A percentile compares a stretch with the other conserved stretches of the same genome.
phyloP scores from a whole-genome alignment of 1,140 invertebrate species.

The Cyclargus thomasi region DNA sequence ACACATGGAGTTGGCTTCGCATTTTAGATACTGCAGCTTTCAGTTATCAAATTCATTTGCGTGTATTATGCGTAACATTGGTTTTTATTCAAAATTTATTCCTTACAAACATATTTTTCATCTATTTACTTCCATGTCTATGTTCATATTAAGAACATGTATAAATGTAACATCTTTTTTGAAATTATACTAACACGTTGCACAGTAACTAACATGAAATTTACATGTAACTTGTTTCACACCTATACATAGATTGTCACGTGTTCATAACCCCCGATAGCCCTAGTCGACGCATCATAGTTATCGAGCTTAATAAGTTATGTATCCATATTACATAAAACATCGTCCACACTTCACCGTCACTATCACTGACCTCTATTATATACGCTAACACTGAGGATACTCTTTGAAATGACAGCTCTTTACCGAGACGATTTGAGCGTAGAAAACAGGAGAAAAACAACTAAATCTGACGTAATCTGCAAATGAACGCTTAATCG shows the following conservation, averaged over 20 bases:
- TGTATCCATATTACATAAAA: no score
- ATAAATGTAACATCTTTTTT: not conserved
- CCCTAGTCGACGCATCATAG: not conserved
- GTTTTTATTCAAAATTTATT: not conserved
- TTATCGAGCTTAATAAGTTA: no score
- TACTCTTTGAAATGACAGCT: no score
- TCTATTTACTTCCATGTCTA: not conserved
- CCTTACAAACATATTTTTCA: not conserved
- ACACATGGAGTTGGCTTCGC: not conserved
- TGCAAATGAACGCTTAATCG: no score
- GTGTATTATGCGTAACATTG: not conserved
- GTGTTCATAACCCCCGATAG: not conserved
- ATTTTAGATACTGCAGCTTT: slow-evolving; percentile 3
- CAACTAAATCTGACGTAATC: no score
- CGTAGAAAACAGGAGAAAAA: no score
- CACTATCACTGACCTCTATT: no score
- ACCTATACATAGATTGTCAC: not conserved
- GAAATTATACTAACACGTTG: slow-evolving; percentile 1
- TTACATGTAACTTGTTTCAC: not conserved
- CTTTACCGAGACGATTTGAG: no score
- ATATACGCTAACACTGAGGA: no score
- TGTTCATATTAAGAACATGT: not conserved
- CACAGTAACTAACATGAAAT: slow-evolving; percentile 1
- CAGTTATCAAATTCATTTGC: not conserved
- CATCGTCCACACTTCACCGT: no score